phyloP scores from a whole-genome alignment of 2,797 vertebrate species.

The Masticophis lateralis region DNA sequence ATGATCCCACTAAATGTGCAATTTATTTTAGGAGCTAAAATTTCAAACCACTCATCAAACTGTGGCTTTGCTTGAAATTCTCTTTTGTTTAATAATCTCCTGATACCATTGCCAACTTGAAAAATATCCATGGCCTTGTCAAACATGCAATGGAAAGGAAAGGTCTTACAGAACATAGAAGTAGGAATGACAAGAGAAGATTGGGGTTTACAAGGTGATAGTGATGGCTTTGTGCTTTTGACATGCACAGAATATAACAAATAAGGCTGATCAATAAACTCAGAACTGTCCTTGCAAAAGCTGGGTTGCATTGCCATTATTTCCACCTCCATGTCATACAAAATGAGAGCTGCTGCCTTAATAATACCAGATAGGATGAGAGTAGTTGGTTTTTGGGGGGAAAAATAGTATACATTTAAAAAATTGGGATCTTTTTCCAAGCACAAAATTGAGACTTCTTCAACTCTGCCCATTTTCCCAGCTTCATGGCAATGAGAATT shows the following conservation, averaged over 20 bases:
- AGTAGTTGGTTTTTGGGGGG: conserved; percentile 84
- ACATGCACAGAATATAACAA: conserved; percentile 87
- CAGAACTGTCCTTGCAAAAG: conserved; percentile 80
- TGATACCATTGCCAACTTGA: conserved; percentile 90
- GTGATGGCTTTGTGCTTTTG: conserved; percentile 82
- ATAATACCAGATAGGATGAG: conserved; percentile 92
- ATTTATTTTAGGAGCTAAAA: conserved; percentile 88
- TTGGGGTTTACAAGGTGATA: conserved; percentile 86
- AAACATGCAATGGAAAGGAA: conserved; percentile 96
- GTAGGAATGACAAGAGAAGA: conserved; percentile 90
- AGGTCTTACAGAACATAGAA: conserved; percentile 91
- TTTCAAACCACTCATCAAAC: conserved; percentile 91
- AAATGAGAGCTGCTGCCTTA: conserved; percentile 86
- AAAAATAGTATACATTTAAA: conserved; percentile 94
- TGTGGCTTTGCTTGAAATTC: conserved; percentile 81
- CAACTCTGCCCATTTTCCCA: conserved; percentile 67
- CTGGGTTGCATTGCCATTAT: conserved; percentile 73
- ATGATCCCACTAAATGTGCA: conserved; percentile 92
- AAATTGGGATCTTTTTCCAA: conserved; percentile 91
- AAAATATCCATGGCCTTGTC: conserved; percentile 91
- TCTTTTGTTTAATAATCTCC: conserved; percentile 84
- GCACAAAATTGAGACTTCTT: conserved; percentile 91
- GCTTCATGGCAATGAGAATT: conserved; percentile 77
- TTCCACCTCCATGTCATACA: conserved; percentile 87
- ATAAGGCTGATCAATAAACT: conserved; percentile 88